Evolutionary conservation across 2,888 invertebrate genomes (phyloP), one percentile per base, ranked within the genome.

Genomic region (Tachystola acroxantha): DNA sequence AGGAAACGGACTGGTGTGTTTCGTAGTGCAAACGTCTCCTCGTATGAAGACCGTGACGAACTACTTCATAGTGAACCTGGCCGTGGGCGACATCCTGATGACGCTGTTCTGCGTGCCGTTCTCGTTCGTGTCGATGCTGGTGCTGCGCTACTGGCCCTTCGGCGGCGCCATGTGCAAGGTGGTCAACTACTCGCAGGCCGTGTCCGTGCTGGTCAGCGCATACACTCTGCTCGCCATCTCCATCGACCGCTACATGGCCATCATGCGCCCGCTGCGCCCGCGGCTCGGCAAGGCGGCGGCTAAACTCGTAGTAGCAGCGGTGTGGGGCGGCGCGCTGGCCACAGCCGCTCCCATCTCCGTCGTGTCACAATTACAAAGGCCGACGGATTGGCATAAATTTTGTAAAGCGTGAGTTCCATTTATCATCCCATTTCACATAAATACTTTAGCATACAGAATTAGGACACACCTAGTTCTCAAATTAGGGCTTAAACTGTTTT

Each of bases 41-140:
- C 89, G 94, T 24, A 96, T 97, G 96, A 90, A 94, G 56, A 96
- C 96, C 0, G 96, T 97, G 2, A 97, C 97, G 27, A 97, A 97
- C 74, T 95, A 91, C 74, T 96, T 97, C 72, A 95, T 97, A 62
- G 93, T 94, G 64, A 95, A 95, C 72, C 84, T 97, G 47, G 96
- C 97, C 0, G 88, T 96, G 25, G 95, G 97, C 26, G 97, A 97
- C 68, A 92, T 97, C 42, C 79, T 97, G 39, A 96, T 97, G 92
- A 94, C 96, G 0, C 64, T 95, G 13, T 93, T 97, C 58, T 97
- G 97, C 75, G 93, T 97, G 46, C 97, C 97, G 1, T 96, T 96
- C 63, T 94, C 96, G 1, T 96, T 95, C 59, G 91, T 96, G 14
- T 91, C 96, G 7, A 92, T 92, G 56, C 81, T 95, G 33, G 87